Evolutionary conservation across 1,140 invertebrate species (phyloP).

Genomic region (Teleopsis dalmanni): DNA sequence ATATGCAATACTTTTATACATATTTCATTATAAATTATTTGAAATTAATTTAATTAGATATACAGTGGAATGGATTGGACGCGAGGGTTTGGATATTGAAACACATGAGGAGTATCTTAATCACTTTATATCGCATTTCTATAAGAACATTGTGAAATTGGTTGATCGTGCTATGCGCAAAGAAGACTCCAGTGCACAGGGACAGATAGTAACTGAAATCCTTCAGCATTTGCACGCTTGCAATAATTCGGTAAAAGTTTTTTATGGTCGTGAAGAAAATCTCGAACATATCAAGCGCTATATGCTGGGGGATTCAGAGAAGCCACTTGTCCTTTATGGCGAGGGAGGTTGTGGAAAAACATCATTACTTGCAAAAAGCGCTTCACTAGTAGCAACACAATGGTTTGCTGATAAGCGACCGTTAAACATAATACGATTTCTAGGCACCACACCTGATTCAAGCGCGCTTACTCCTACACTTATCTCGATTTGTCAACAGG

Average conservation of each 20-base stretch:
- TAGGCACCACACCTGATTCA: slow-evolving; percentile 95
- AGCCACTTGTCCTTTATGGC: slow-evolving; percentile 89
- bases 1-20: too few species aligned
- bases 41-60: slow-evolving; percentile 54
- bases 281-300: slow-evolving; percentile 75
- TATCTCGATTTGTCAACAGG: slow-evolving; percentile 92
- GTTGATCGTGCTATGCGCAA: slow-evolving; percentile 92
- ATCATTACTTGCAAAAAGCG: slow-evolving; percentile 87
- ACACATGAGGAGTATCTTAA: slow-evolving; percentile 92
- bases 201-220: slow-evolving; percentile 91
- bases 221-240: slow-evolving; percentile 94
- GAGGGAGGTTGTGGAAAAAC: slow-evolving; percentile 96
- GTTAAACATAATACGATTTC: slow-evolving; percentile 82
- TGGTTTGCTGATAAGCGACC: slow-evolving; percentile 73
- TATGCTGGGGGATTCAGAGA: slow-evolving; percentile 75
- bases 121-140: slow-evolving; percentile 93
- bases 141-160: slow-evolving; percentile 86
- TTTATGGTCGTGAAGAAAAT: slow-evolving; percentile 87
- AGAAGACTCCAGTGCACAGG: slow-evolving; percentile 87
- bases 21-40: slow-evolving; percentile 1
- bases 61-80: slow-evolving; percentile 93
- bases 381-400: slow-evolving; percentile 62
- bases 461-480: slow-evolving; percentile 89
- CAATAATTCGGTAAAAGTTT: slow-evolving; percentile 92
- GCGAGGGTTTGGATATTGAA: slow-evolving; percentile 86